Evolutionary conservation across 2,888 invertebrate species (phyloP).

Genomic region (Busseola fusca): DNA sequence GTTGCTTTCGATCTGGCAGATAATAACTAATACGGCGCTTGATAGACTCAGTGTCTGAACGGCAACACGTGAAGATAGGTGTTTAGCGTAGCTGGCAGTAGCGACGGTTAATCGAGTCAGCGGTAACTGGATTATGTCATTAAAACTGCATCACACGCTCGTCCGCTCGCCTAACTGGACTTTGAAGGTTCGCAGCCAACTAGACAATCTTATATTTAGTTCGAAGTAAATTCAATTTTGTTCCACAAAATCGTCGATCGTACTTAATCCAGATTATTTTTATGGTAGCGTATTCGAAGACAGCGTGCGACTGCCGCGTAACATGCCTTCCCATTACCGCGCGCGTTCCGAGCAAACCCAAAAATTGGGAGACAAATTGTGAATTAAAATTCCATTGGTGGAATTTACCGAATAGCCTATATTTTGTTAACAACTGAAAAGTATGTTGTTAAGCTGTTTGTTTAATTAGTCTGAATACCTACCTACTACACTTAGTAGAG

Average conservation of each 20-base stretch:
- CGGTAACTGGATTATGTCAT: constrained; percentile 86
- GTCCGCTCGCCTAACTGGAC: constrained; percentile 80
- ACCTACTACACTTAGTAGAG: background rate
- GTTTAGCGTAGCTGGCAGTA: constrained; percentile 76
- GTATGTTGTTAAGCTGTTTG: constrained; percentile 22
- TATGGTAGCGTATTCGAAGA: constrained; percentile 68
- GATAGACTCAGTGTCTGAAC: constrained; percentile 68
- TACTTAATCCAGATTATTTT: constrained; percentile 73
- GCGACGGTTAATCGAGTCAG: constrained; percentile 83
- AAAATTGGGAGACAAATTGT: constrained; percentile 81
- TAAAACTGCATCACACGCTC: constrained; percentile 84
- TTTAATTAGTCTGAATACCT: constrained; percentile 1
- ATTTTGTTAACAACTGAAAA: constrained; percentile 51
- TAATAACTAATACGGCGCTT: constrained; percentile 77
- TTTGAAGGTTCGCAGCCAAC: constrained; percentile 66
- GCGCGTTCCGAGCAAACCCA: constrained; percentile 75
- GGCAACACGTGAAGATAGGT: constrained; percentile 77
- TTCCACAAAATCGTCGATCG: constrained; percentile 56
- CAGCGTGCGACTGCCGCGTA: constrained; percentile 78
- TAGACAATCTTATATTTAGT: constrained; percentile 45
- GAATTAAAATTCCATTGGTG: constrained; percentile 81
- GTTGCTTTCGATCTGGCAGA: constrained; percentile 70
- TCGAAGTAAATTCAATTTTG: constrained; percentile 41
- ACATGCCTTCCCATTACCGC: constrained; percentile 80
- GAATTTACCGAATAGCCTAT: constrained; percentile 52